Conservation (phyloP, 2,888 invertebrate genomes). For the Rhingia rostrata region DNA sequence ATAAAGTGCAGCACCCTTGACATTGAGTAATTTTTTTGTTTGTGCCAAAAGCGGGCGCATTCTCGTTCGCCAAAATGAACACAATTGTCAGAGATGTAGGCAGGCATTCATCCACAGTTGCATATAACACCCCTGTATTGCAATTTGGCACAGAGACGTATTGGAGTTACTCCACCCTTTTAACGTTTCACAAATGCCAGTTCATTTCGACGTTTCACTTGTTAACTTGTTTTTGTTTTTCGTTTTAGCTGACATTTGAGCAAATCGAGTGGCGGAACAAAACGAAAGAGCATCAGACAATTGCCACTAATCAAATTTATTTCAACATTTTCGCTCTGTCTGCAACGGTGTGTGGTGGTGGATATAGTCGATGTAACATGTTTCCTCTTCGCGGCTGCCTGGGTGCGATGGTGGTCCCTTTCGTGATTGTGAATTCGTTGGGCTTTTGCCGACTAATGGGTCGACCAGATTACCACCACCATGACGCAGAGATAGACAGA, state of each 20-base stretch:
- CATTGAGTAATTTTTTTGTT: no score
- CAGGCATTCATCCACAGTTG: no score
- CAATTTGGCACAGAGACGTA: no score
- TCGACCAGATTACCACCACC: conserved; percentile 57
- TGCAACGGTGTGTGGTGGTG: conserved; percentile 9
- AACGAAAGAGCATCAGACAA: conserved; percentile 34
- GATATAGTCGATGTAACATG: conserved; percentile 52
- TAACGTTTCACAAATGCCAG: neutral
- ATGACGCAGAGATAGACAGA: conserved; percentile 51
- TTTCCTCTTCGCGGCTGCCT: conserved; percentile 29
- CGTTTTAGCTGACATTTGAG: conserved; percentile 31
- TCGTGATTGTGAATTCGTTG: conserved; percentile 59
- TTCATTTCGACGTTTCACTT: conserved; percentile 19
- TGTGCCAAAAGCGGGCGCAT: no score
- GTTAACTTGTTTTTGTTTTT: neutral
- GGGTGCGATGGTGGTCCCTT: conserved; percentile 33
- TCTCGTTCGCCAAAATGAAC: no score
- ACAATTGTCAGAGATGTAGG: no score
- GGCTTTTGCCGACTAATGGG: conserved; percentile 63
- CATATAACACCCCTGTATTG: no score
- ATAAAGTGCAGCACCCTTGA: no score
- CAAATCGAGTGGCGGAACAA: conserved; percentile 26
- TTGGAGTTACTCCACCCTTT: neutral
- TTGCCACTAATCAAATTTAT: conserved; percentile 67
- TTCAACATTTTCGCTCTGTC: conserved; percentile 55